These are phyloP conservation scores for Zaprionus capensis DNA, from an alignment of 1,140 invertebrate genomes.

Conservation along the genomic window DNA sequence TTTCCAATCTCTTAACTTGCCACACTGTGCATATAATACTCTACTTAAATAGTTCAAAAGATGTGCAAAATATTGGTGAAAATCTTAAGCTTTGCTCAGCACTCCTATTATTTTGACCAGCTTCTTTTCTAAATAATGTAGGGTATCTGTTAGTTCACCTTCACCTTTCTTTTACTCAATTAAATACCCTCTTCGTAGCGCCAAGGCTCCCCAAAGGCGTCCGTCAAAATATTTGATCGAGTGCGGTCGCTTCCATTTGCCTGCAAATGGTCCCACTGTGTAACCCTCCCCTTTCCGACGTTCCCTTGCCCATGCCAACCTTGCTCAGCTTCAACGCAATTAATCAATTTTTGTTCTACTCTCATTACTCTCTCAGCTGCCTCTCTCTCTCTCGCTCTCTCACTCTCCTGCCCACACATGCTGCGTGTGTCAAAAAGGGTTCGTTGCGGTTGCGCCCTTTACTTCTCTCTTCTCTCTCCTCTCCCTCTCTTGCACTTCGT, in stretches of 20 bases:
- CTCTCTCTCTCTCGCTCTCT: neutral
- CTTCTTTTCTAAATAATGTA: no score
- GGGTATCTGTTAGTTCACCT: neutral
- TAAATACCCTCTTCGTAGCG: neutral
- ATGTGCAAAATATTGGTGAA: no score
- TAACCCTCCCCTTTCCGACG: neutral
- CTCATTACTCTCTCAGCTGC: slow-evolving; percentile 18
- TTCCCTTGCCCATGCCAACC: neutral
- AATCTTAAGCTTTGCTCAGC: no score
- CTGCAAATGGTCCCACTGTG: slow-evolving; percentile 6
- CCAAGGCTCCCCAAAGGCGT: slow-evolving; percentile 27
- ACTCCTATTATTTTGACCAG: no score
- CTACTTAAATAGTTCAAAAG: no score
- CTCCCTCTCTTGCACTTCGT: slow-evolving; percentile 27
- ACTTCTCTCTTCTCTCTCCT: neutral
- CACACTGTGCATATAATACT: no score
- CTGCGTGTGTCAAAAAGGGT: slow-evolving; percentile 51
- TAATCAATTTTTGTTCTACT: slow-evolving; percentile 65
- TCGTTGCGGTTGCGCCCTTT: slow-evolving; percentile 30
- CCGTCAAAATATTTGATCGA: slow-evolving; percentile 76
- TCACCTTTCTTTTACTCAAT: neutral
- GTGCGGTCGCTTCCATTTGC: slow-evolving; percentile 38
- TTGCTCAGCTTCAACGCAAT: slow-evolving; percentile 39
- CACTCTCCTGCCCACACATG: slow-evolving; percentile 16
- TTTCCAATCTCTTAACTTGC: neutral